These are phyloP conservation scores for Thaleichthys pacificus DNA, from an alignment of 2,797 vertebrate genomes.

Conservation along the genomic window DNA sequence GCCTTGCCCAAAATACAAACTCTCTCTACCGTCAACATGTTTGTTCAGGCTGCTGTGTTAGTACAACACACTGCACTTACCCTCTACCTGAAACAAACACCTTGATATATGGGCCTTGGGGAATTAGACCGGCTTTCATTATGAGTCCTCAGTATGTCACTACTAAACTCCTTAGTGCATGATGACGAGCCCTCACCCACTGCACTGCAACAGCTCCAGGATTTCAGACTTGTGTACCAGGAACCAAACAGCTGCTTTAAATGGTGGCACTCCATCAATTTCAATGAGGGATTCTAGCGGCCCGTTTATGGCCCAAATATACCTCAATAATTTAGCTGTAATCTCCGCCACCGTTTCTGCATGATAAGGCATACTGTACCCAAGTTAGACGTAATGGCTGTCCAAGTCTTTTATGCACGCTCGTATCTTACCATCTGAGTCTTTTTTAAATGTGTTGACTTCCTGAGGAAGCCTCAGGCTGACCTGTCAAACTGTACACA, in stretches of 20 bases:
- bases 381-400: slow-evolving; percentile 32
- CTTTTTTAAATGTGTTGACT: slow-evolving; percentile 29
- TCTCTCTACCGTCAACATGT: neutral
- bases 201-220: slow-evolving; percentile 23
- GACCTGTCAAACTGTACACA: neutral
- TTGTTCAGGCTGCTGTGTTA: neutral
- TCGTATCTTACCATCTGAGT: slow-evolving; percentile 51
- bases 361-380: slow-evolving; percentile 45
- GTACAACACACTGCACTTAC: no score
- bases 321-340: slow-evolving; percentile 51
- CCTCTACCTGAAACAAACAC: no score
- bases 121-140: neutral
- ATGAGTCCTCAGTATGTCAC: neutral
- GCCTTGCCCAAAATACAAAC: neutral
- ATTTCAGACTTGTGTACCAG: no score
- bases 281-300: slow-evolving; percentile 40
- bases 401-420: slow-evolving; percentile 36
- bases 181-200: no score
- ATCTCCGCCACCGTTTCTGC: slow-evolving; percentile 54
- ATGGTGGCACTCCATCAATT: slow-evolving; percentile 50
- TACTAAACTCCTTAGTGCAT: neutral
- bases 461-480: neutral
- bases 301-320: slow-evolving; percentile 50
- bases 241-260: slow-evolving; percentile 36
- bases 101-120: neutral